Evolutionary conservation across 2,797 vertebrate species (phyloP).

Genomic region (Sebastes glaucus): DNA sequence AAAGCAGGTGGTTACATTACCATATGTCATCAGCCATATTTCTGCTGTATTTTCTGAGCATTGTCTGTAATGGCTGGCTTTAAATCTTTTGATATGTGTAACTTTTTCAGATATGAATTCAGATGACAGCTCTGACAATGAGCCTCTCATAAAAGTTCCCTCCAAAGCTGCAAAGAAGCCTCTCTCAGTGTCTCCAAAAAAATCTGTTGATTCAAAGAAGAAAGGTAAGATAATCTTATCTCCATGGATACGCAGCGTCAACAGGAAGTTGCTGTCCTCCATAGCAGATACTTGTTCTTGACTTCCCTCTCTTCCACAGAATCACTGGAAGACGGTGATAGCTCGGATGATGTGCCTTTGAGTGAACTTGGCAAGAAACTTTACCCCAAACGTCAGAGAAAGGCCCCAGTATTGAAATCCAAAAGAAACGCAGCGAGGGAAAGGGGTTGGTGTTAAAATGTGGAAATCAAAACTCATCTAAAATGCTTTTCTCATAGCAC

Average conservation of each 20-base stretch:
- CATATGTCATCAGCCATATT: background rate
- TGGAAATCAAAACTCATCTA: background rate
- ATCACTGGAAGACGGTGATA: conserved; percentile 10
- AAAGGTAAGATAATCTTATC: conserved; percentile 23
- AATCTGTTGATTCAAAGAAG: conserved; percentile 16
- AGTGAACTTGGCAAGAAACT: conserved; percentile 39
- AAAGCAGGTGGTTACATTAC: conserved; percentile 37
- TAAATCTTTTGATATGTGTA: background rate
- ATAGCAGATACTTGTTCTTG: background rate
- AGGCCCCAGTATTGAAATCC: conserved; percentile 17
- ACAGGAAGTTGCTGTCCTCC: background rate
- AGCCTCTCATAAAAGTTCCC: conserved; percentile 34
- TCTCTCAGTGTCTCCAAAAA: conserved; percentile 6
- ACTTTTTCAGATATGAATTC: conserved; percentile 6
- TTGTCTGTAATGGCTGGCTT: background rate
- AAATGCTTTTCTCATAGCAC: background rate
- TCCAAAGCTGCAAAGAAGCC: conserved; percentile 40
- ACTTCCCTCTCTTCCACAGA: conserved; percentile 31
- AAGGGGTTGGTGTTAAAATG: conserved; percentile 21
- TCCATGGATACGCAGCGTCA: background rate
- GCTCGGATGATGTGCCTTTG: conserved; percentile 63
- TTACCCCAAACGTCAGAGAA: conserved; percentile 8
- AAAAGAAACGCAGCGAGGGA: conserved; percentile 45
- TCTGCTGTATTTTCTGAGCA: background rate
- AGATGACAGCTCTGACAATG: conserved; percentile 46